Conservation (phyloP, 2,113 vertebrate genomes). For the Siniperca knerii region DNA sequence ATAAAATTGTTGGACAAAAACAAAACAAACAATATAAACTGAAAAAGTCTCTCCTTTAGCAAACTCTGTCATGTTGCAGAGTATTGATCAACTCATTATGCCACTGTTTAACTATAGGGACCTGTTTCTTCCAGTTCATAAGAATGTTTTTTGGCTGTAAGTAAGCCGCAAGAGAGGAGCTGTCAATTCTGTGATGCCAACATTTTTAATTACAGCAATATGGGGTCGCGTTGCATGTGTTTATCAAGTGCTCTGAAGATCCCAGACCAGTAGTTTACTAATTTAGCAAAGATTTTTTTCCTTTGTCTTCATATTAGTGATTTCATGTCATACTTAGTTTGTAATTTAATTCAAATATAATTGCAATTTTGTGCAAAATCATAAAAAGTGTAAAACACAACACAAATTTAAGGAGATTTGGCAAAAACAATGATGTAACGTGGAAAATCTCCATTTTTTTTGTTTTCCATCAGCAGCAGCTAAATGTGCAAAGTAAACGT, state of each 20-base stretch:
- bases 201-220: neutral
- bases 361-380: neutral
- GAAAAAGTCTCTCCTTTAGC: neutral
- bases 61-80: neutral
- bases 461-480: neutral
- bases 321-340: conserved; percentile 10
- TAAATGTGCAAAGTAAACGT: neutral
- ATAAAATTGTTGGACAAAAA: too few relatives aligned
- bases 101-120: neutral
- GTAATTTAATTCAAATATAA: neutral
- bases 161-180: neutral
- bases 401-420: neutral
- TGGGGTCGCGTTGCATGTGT: neutral
- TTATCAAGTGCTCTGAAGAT: neutral
- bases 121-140: too few relatives aligned
- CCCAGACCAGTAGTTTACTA: neutral
- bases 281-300: neutral
- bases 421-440: neutral
- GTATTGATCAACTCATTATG: neutral
- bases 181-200: neutral
- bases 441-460: neutral
- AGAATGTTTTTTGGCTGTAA: neutral
- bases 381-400: neutral
- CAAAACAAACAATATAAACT: neutral
- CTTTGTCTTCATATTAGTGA: neutral